phyloP scores from a whole-genome alignment of 1,140 invertebrate genomes.

The Brachionus sp. region DNA sequence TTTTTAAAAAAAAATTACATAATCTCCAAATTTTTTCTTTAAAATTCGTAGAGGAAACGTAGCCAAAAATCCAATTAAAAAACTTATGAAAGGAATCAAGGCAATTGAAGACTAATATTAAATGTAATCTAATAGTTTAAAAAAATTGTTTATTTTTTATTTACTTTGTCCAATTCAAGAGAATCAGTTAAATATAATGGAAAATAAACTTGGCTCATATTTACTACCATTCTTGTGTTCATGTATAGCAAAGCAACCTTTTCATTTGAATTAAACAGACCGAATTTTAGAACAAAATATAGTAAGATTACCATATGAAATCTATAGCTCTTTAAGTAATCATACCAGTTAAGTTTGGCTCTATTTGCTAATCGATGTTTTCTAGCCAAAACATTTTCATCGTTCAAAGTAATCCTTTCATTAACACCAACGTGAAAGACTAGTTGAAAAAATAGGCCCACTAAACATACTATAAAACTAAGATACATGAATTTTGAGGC shows the following conservation, averaged over 20 bases:
- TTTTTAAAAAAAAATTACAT: slow-evolving; percentile 59
- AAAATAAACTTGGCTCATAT: slow-evolving; percentile 82
- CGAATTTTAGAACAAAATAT: neutral
- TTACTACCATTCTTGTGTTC: slow-evolving; percentile 80
- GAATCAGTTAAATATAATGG: slow-evolving; percentile 82
- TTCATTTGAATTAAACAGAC: slow-evolving; percentile 45
- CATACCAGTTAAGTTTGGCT: slow-evolving; percentile 56
- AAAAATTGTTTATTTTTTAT: no score
- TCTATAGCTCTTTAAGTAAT: slow-evolving; percentile 66
- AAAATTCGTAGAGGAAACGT: slow-evolving; percentile 70
- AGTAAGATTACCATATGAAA: slow-evolving; percentile 60
- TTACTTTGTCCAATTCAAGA: slow-evolving; percentile 68
- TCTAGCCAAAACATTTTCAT: slow-evolving; percentile 32
- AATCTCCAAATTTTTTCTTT: slow-evolving; percentile 69
- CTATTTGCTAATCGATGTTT: neutral
- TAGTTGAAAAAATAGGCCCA: slow-evolving; percentile 69
- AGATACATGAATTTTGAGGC: slow-evolving; percentile 66
- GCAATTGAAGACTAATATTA: slow-evolving; percentile 59
- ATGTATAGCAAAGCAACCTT: slow-evolving; percentile 81
- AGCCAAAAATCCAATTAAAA: slow-evolving; percentile 74
- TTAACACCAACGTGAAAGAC: slow-evolving; percentile 70
- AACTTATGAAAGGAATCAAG: slow-evolving; percentile 79
- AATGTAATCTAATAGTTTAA: neutral
- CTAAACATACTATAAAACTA: slow-evolving; percentile 68
- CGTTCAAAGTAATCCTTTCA: slow-evolving; percentile 50